Evolutionary conservation across 2,113 vertebrate genomes (phyloP).

Genomic region (Daboia siamensis): DNA sequence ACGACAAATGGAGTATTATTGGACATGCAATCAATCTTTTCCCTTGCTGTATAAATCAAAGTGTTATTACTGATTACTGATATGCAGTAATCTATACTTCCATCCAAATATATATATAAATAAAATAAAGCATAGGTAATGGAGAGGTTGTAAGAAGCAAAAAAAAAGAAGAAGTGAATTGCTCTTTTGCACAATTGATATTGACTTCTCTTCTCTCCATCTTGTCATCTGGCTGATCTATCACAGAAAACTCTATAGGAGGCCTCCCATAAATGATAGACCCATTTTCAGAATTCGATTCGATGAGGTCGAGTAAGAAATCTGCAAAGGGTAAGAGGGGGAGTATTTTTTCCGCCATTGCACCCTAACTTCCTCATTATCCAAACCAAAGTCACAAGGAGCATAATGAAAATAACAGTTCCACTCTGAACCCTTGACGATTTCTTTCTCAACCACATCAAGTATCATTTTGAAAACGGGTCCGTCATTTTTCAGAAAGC

Average conservation of each 20-base stretch:
- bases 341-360: not conserved
- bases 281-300: not conserved
- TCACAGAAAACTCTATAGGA: not conserved
- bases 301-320: not conserved
- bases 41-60: too few species aligned
- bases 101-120: too few species aligned
- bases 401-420: not conserved
- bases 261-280: not conserved
- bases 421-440: not conserved
- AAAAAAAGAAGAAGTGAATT: not conserved
- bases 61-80: too few species aligned
- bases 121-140: too few species aligned
- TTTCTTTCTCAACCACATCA: not conserved
- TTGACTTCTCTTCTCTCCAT: not conserved
- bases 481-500: not conserved
- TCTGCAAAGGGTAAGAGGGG: not conserved
- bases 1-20: too few species aligned
- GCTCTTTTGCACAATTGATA: not conserved
- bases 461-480: not conserved
- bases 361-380: not conserved
- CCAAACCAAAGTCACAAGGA: not conserved
- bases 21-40: too few species aligned
- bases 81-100: too few species aligned
- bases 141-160: not conserved
- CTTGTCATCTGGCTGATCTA: not conserved